A percentile compares a stretch with the other conserved stretches of the same genome.
Conservation (phyloP, 2,888 invertebrate genomes). For the Melolontha melolontha region DNA sequence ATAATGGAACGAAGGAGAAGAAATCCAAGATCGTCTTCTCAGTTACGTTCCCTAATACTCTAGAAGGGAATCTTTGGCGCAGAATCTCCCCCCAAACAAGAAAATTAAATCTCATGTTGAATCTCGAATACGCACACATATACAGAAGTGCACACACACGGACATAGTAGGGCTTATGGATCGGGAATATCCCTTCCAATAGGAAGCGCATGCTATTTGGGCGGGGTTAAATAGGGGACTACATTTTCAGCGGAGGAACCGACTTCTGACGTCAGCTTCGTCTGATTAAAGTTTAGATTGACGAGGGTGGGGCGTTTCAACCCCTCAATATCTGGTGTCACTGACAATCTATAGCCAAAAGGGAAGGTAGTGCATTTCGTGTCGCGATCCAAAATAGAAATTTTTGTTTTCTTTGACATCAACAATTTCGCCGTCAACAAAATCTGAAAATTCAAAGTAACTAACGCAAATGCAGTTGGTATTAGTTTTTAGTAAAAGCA, state of each 20-base stretch:
- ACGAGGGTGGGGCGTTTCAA: constrained; percentile 57
- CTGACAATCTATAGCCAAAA: constrained; percentile 59
- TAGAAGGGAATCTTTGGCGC: constrained; percentile 35
- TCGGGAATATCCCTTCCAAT: constrained; percentile 34
- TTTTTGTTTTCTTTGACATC: constrained; percentile 33
- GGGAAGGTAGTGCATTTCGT: constrained; percentile 52
- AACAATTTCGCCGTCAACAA: constrained; percentile 10
- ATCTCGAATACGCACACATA: constrained; percentile 20
- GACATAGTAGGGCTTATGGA: constrained; percentile 14
- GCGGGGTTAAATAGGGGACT: constrained; percentile 46
- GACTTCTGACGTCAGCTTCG: constrained; percentile 48
- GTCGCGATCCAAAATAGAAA: constrained; percentile 44
- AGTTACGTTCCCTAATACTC: constrained; percentile 35
- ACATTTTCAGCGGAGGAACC: constrained; percentile 49
- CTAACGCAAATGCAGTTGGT: background rate
- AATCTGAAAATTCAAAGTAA: constrained; percentile 10
- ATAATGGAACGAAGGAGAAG: constrained; percentile 24
- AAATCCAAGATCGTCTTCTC: constrained; percentile 30
- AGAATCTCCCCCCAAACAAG: constrained; percentile 37
- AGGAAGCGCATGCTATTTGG: constrained; percentile 43
- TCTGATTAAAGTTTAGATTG: constrained; percentile 47
- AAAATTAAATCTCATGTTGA: constrained; percentile 38
- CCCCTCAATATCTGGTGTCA: constrained; percentile 58
- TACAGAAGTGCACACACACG: constrained; percentile 6
- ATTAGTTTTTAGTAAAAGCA: background rate